Evolutionary conservation across 2,113 vertebrate species (phyloP).

Genomic region (Ceratotherium simum): DNA sequence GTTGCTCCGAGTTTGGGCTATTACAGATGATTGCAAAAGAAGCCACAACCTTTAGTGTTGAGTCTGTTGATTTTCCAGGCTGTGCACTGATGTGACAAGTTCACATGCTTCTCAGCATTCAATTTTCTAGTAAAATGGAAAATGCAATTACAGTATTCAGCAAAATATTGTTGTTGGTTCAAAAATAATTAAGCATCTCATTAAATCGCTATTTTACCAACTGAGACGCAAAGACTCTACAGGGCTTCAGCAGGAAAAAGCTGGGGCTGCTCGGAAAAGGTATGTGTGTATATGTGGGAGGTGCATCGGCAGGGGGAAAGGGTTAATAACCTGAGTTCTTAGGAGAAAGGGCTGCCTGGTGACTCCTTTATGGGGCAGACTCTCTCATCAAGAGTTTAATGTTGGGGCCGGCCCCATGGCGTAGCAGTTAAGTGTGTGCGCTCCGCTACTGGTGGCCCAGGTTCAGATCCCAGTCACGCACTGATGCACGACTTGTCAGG

Average conservation of each 20-base stretch:
- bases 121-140: slow-evolving; percentile 74
- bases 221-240: background rate
- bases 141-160: slow-evolving; percentile 73
- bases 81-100: slow-evolving; percentile 54
- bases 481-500: no score
- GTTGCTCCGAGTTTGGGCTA: background rate
- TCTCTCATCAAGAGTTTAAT: slow-evolving; percentile 45
- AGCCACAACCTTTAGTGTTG: background rate
- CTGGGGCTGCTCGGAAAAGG: background rate
- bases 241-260: background rate
- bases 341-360: background rate
- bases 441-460: no score
- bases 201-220: slow-evolving; percentile 67
- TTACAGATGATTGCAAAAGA: background rate
- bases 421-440: no score
- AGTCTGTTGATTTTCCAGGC: slow-evolving; percentile 61
- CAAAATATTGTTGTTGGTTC: slow-evolving; percentile 72
- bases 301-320: background rate
- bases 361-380: background rate
- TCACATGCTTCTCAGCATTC: slow-evolving; percentile 68
- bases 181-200: slow-evolving; percentile 78
- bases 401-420: background rate
- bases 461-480: no score
- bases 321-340: slow-evolving; percentile 35
- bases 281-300: background rate